Evolutionary conservation across 2,797 vertebrate species (phyloP).

Genomic region (Remorina albescens): DNA sequence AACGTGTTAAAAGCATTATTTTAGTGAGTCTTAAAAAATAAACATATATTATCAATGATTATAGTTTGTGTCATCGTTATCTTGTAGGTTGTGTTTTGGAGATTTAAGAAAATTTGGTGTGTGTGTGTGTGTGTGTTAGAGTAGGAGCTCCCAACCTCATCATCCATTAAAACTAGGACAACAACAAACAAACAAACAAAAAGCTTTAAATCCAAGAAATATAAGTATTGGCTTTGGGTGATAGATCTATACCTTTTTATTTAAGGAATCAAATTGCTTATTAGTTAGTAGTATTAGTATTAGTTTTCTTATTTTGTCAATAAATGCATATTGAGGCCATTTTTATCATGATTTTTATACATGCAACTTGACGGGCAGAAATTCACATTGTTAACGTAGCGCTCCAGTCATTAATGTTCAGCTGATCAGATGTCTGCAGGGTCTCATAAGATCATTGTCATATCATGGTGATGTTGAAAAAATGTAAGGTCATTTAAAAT

Average conservation of each 20-base stretch:
- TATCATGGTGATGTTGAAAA: too few relatives aligned
- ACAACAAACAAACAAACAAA: background rate
- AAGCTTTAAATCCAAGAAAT: background rate
- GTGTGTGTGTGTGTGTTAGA: background rate
- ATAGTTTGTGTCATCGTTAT: conserved; percentile 11
- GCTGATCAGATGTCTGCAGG: background rate
- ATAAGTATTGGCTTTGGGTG: too few relatives aligned
- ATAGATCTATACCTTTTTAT: background rate
- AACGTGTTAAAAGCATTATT: conserved; percentile 84
- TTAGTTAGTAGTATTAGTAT: too few relatives aligned
- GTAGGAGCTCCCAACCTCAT: background rate
- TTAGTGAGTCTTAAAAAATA: conserved; percentile 85
- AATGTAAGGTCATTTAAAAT: too few relatives aligned
- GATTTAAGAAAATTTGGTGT: background rate
- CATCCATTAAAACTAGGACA: background rate
- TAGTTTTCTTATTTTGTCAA: too few relatives aligned
- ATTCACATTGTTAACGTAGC: background rate
- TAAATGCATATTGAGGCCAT: too few relatives aligned
- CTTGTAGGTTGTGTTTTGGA: conserved; percentile 17
- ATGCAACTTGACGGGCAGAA: too few relatives aligned
- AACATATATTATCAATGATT: conserved; percentile 71
- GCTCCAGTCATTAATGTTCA: too few relatives aligned
- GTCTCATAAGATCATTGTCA: background rate
- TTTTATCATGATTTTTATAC: too few relatives aligned
- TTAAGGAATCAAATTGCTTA: too few relatives aligned